Percentiles rank a stretch among this genome's conserved stretches.
These are phyloP conservation scores for Drosophila nasuta DNA, from an alignment of 1,140 invertebrate species.

Conservation along the genomic window DNA sequence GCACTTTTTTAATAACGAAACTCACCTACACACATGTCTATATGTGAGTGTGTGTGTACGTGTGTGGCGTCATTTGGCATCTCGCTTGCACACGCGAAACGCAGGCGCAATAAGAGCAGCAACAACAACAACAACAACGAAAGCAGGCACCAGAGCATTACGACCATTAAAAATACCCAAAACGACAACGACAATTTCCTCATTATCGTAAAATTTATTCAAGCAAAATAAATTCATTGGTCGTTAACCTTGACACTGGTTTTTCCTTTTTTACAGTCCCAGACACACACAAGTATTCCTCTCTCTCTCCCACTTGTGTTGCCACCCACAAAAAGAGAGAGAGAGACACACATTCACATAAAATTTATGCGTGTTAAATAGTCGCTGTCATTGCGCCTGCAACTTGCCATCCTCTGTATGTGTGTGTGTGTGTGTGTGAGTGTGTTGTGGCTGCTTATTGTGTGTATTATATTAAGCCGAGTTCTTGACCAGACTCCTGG, in stretches of 20 bases:
- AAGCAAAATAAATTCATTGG: conserved; percentile 85
- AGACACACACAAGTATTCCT: conserved; percentile 10
- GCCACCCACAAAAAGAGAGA: background rate
- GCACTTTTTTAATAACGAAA: conserved; percentile 42
- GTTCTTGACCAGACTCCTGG: conserved; percentile 30
- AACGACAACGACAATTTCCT: conserved; percentile 85
- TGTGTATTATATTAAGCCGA: conserved; percentile 8
- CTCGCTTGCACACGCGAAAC: conserved; percentile 44
- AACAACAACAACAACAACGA: conserved; percentile 16
- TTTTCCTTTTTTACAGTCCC: conserved; percentile 74
- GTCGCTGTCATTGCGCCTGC: conserved; percentile 71
- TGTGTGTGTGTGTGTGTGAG: conserved; percentile 26
- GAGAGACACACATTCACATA: conserved; percentile 40
- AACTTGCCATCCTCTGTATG: conserved; percentile 50
- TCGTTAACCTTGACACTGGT: conserved; percentile 85
- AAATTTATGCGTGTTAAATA: conserved; percentile 82
- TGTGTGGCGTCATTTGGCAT: conserved; percentile 7
- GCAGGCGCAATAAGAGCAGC: conserved; percentile 48
- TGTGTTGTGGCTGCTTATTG: conserved; percentile 5
- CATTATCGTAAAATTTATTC: conserved; percentile 85
- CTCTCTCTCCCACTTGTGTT: conserved; percentile 3
- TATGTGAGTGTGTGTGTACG: background rate
- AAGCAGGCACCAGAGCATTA: conserved; percentile 66
- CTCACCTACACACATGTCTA: background rate
- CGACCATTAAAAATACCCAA: conserved; percentile 84